These are phyloP conservation scores for Trogon melanurus DNA, from an alignment of 2,113 vertebrate genomes.

Conservation along the genomic window DNA sequence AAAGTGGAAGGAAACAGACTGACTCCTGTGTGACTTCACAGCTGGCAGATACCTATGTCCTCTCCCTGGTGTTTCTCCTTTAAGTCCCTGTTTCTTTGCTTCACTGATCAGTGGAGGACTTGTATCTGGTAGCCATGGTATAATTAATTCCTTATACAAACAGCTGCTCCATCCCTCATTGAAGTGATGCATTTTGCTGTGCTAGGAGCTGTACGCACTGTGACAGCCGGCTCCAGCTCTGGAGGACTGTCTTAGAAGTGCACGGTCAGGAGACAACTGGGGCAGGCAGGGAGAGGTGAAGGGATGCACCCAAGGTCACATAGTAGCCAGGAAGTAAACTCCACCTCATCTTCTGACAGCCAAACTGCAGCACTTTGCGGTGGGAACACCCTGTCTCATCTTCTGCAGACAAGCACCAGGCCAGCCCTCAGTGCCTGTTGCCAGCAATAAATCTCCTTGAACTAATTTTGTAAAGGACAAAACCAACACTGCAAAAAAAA, in stretches of 20 bases:
- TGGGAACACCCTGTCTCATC: slow-evolving; percentile 37
- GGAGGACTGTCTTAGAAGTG: background rate
- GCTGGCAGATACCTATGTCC: background rate
- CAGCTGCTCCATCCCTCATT: slow-evolving; percentile 9
- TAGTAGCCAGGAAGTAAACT: background rate
- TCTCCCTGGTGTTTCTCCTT: slow-evolving; percentile 3
- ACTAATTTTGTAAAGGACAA: slow-evolving; percentile 54
- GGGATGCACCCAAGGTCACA: background rate
- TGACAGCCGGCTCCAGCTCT: background rate
- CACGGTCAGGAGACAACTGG: background rate
- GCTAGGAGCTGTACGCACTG: background rate
- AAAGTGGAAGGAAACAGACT: background rate
- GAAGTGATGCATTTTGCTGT: background rate
- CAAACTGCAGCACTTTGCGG: background rate
- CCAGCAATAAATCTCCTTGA: slow-evolving; percentile 56
- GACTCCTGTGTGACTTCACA: background rate
- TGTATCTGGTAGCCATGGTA: background rate
- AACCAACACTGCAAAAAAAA: background rate
- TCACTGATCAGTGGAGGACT: slow-evolving; percentile 11
- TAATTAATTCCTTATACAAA: slow-evolving; percentile 55
- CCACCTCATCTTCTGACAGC: background rate
- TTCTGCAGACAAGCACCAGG: slow-evolving; percentile 25
- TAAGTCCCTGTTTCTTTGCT: background rate
- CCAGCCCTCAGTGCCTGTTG: background rate
- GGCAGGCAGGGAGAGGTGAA: background rate